Evolutionary conservation across 2,888 invertebrate genomes (phyloP), one percentile per base, ranked within the genome.

Genomic region (Ophion slaviceki): DNA sequence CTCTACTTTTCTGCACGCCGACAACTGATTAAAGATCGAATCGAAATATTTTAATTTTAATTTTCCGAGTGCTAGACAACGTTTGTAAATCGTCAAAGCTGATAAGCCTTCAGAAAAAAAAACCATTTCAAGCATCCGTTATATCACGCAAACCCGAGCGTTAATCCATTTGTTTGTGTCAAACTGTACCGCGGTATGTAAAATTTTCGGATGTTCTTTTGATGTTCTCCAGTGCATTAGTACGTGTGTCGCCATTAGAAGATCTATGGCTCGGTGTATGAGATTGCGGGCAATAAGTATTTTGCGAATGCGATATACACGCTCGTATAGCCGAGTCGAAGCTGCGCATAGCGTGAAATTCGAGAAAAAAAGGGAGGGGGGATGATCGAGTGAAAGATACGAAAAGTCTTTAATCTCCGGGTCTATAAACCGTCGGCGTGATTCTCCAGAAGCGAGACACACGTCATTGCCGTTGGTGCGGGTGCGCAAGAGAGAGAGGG

Each of bases 341-440:
- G n/a, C 74, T 74, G 80, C 66, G 79, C 77, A 68, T 83, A 79
- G 86, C 84, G 77, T 86, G 84, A 81, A 84, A 86, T 86, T 83
- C 28, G 6, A 71, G 20, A 17, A 71, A 70, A 47, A 70, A 77
- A 68, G 20, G 36, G 67, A 70, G 70, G 47, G 17, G 59, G 66
- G 72, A 80, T 66, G 47, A 81, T 75, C 74, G 75, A 67, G 78
- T 32, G 77, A 83, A 72, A 88, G 59, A 79, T 79, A 87, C 90
- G 88, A 89, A 90, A 88, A 88, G 88, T 88, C 90, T 92, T 93
- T 93, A 93, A 93, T 93, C 93, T 93, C 91, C 90, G 88, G 91
- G 91, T 91, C 92, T 92, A 92, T 92, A 91, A 92, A 92, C 90
- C 88, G 87, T 85, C 85, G 79, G 80, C 80, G 79, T 77, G 82